A percentile compares a stretch with the other conserved stretches of the same genome.
Evolutionary conservation across 2,797 vertebrate genomes (phyloP).

Genomic region (Nasua narica): DNA sequence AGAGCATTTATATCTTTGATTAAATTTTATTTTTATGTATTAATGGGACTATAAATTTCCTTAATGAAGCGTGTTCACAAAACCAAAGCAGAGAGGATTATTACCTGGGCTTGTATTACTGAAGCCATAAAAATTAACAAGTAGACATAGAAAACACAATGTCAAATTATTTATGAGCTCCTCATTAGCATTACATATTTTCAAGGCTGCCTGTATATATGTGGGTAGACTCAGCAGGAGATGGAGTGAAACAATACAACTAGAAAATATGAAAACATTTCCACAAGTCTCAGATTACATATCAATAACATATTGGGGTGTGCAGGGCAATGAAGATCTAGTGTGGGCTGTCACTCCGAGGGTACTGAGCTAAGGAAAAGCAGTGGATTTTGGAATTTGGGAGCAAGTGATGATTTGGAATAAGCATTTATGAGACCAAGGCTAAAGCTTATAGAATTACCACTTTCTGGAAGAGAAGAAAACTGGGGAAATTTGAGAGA

Average conservation of each 20-base stretch:
- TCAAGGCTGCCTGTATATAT: constrained; percentile 38
- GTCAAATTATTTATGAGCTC: constrained; percentile 70
- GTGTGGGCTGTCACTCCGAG: neutral
- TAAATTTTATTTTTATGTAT: constrained; percentile 80
- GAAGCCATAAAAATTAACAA: constrained; percentile 73
- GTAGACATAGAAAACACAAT: constrained; percentile 71
- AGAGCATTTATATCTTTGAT: constrained; percentile 73
- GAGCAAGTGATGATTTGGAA: neutral
- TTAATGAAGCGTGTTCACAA: constrained; percentile 63
- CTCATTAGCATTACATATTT: constrained; percentile 60
- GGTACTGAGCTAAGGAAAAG: neutral
- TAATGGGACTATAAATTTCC: constrained; percentile 74
- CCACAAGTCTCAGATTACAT: neutral
- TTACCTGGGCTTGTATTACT: constrained; percentile 67
- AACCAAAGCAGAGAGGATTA: constrained; percentile 64
- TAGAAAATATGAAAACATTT: constrained; percentile 33
- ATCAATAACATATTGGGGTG: neutral
- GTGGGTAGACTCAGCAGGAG: constrained; percentile 53
- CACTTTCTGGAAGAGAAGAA: neutral
- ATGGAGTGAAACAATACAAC: constrained; percentile 28
- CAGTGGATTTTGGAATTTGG: neutral
- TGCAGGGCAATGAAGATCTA: neutral
- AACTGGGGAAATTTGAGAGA: neutral
- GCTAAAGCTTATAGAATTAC: neutral
- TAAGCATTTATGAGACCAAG: neutral